These are phyloP conservation scores for Lethenteron reissneri DNA, from an alignment of 2,113 vertebrate species.

Conservation along the genomic window DNA sequence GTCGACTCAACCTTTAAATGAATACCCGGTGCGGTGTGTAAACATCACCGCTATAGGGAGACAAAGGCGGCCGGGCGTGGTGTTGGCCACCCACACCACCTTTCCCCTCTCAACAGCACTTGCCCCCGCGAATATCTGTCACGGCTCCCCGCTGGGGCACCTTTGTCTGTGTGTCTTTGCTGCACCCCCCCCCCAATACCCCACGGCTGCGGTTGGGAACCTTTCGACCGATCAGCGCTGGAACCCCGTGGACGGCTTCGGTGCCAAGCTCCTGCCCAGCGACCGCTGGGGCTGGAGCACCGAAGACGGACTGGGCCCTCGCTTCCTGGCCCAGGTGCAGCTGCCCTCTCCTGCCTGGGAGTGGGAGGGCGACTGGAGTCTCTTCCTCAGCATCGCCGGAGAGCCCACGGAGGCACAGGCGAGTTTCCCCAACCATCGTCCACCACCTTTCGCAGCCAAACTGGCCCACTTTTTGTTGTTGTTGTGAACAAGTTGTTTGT, in stretches of 20 bases:
- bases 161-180: background rate
- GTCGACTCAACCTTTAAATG: background rate
- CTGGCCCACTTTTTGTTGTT: too few relatives aligned
- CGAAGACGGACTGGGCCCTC: conserved; percentile 56
- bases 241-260: conserved; percentile 86
- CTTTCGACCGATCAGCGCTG: conserved; percentile 37
- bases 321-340: conserved; percentile 39
- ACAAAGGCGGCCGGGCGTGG: too few relatives aligned
- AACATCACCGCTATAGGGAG: too few relatives aligned
- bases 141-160: background rate
- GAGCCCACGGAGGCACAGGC: conserved; percentile 85
- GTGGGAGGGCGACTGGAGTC: conserved; percentile 86
- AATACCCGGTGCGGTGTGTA: too few relatives aligned
- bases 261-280: conserved; percentile 63
- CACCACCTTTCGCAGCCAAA: too few relatives aligned
- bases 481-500: too few relatives aligned
- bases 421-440: conserved; percentile 17
- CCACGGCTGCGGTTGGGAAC: background rate
- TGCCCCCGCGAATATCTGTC: background rate
- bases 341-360: conserved; percentile 71
- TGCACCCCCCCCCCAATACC: background rate
- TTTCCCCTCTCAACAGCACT: background rate
- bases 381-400: conserved; percentile 81
- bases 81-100: background rate
- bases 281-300: conserved; percentile 97